A percentile compares a stretch with the other conserved stretches of the same genome.
phyloP scores from a whole-genome alignment of 2,888 invertebrate genomes.

The Phyto melanocephala region DNA sequence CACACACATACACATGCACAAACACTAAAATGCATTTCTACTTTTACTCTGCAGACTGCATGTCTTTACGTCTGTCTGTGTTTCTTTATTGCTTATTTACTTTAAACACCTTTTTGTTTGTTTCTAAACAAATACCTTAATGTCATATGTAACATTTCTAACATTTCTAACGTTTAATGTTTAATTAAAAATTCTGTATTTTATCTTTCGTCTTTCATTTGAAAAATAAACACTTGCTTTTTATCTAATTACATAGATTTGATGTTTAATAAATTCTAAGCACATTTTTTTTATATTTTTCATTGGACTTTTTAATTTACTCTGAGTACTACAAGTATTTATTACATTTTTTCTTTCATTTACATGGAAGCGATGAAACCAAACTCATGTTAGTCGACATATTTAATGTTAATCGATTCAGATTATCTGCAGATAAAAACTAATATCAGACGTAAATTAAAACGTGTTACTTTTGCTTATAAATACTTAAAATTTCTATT shows the following conservation, averaged over 20 bases:
- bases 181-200: neutral
- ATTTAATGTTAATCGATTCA: conserved; percentile 36
- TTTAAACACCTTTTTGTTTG: conserved; percentile 41
- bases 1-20: neutral
- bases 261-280: neutral
- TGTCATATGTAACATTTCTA: neutral
- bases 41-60: neutral
- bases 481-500: too few species aligned
- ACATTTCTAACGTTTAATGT: neutral
- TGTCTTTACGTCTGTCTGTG: neutral
- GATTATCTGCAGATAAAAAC: conserved; percentile 36
- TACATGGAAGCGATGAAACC: neutral
- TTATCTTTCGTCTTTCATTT: conserved; percentile 48
- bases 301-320: neutral
- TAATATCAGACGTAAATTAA: too few species aligned
- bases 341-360: neutral
- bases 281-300: neutral
- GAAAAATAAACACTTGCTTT: conserved; percentile 18
- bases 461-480: too few species aligned
- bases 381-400: conserved; percentile 15
- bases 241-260: neutral
- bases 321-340: conserved; percentile 46
- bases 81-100: conserved; percentile 5
- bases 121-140: too few species aligned
- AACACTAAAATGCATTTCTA: too few species aligned